Evolutionary conservation across 2,888 invertebrate genomes (phyloP).

Genomic region (Nycteola revayana): DNA sequence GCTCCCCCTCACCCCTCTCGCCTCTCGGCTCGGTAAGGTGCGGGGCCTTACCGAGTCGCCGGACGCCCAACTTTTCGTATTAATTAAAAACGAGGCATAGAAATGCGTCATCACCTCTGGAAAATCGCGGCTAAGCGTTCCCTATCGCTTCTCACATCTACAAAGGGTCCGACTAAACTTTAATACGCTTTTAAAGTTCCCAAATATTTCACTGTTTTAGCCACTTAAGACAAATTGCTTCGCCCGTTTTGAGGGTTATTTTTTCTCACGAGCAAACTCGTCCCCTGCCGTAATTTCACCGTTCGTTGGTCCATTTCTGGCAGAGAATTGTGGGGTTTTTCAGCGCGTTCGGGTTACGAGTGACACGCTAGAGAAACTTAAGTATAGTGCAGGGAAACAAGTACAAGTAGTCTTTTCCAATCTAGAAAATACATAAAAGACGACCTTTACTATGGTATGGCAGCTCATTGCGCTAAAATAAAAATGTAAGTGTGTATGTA

Average conservation of each 20-base stretch:
- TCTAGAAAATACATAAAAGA: too few relatives aligned
- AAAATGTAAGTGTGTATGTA: too few relatives aligned
- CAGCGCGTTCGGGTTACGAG: slow-evolving; percentile 22
- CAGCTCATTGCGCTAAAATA: too few relatives aligned
- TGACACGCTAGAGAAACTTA: too few relatives aligned
- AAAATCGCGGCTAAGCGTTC: slow-evolving; percentile 39
- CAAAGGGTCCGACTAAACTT: slow-evolving; percentile 54
- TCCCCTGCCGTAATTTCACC: slow-evolving; percentile 56
- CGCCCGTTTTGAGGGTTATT: slow-evolving; percentile 52
- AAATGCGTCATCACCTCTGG: slow-evolving; percentile 46
- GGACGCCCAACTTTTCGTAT: slow-evolving; percentile 57
- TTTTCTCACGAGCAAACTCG: slow-evolving; percentile 34
- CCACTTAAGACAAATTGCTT: slow-evolving; percentile 73
- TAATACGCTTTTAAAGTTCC: slow-evolving; percentile 67
- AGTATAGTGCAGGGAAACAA: too few relatives aligned
- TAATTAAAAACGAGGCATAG: slow-evolving; percentile 58
- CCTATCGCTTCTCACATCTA: slow-evolving; percentile 49
- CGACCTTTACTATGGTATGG: too few relatives aligned
- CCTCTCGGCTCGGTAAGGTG: background rate
- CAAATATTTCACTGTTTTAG: slow-evolving; percentile 72
- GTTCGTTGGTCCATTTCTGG: slow-evolving; percentile 49
- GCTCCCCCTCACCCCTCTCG: slow-evolving; percentile 17
- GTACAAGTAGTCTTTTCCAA: too few relatives aligned
- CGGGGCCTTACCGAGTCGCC: slow-evolving; percentile 10
- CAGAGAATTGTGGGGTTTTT: slow-evolving; percentile 30